phyloP scores from a whole-genome alignment of 2,888 invertebrate species.

The Phyto melanocephala region DNA sequence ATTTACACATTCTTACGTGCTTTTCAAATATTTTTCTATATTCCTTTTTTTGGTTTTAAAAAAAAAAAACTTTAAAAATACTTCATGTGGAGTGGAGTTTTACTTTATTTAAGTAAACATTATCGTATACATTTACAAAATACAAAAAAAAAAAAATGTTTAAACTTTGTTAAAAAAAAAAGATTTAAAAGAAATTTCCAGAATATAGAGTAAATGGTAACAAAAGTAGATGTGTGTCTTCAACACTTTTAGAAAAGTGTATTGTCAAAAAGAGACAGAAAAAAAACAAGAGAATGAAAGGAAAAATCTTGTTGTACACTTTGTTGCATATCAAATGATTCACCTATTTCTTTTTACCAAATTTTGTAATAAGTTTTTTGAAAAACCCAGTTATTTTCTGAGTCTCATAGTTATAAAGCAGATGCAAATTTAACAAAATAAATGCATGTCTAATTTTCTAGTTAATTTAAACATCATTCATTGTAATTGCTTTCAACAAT shows the following conservation, averaged over 20 bases:
- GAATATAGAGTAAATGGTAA: neutral
- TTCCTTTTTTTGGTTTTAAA: slow-evolving; percentile 4
- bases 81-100: neutral
- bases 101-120: neutral
- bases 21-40: slow-evolving; percentile 41
- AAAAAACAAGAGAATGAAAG: neutral
- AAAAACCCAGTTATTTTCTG: too few species aligned
- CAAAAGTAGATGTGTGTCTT: slow-evolving; percentile 21
- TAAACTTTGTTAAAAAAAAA: neutral
- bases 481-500: too few species aligned
- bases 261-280: neutral
- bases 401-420: too few species aligned
- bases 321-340: too few species aligned
- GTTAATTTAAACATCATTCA: too few species aligned
- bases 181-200: neutral
- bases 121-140: slow-evolving; percentile 11
- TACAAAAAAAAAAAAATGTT: neutral
- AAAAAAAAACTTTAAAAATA: neutral
- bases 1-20: slow-evolving; percentile 40
- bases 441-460: too few species aligned
- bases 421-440: too few species aligned
- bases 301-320: slow-evolving; percentile 25
- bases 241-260: slow-evolving; percentile 42
- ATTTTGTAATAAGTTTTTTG: too few species aligned
- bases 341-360: too few species aligned